Conservation (phyloP, 2,113 vertebrate genomes). For the Microtus oregoni region DNA sequence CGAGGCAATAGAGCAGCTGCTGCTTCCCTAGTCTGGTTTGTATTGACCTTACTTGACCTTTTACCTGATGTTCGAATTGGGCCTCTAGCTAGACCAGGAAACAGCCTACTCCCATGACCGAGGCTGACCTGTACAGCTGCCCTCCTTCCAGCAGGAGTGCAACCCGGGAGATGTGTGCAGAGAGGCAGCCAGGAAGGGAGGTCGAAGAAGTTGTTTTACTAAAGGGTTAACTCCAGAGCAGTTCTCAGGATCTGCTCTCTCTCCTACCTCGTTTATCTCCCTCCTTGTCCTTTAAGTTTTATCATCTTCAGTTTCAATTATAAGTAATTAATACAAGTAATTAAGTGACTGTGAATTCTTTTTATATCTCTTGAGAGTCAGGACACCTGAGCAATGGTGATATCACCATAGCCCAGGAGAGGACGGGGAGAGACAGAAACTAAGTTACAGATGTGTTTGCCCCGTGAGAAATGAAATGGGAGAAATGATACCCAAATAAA, state of each 20-base stretch:
- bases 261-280: not conserved
- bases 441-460: conserved; percentile 59
- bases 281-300: conserved; percentile 13
- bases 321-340: conserved; percentile 67
- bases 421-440: not conserved
- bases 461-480: not conserved
- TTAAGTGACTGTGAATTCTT: conserved; percentile 75
- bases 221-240: conserved; percentile 67
- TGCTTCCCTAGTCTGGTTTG: conserved; percentile 69
- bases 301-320: conserved; percentile 1
- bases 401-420: not conserved
- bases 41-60: conserved; percentile 79
- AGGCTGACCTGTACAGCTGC: conserved; percentile 67
- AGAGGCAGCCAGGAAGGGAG: conserved; percentile 64
- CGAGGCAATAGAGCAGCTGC: conserved; percentile 74
- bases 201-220: conserved; percentile 58
- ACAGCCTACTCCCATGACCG: conserved; percentile 54
- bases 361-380: not conserved
- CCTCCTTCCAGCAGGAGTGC: conserved; percentile 52
- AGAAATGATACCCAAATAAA: not conserved
- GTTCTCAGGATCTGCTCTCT: not conserved
- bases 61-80: conserved; percentile 75
- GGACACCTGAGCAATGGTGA: conserved; percentile 60
- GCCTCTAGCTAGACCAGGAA: conserved; percentile 72
- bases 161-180: conserved; percentile 58